Evolutionary conservation across 1,140 invertebrate species (phyloP).

Genomic region (Drosophila malerkotliana): DNA sequence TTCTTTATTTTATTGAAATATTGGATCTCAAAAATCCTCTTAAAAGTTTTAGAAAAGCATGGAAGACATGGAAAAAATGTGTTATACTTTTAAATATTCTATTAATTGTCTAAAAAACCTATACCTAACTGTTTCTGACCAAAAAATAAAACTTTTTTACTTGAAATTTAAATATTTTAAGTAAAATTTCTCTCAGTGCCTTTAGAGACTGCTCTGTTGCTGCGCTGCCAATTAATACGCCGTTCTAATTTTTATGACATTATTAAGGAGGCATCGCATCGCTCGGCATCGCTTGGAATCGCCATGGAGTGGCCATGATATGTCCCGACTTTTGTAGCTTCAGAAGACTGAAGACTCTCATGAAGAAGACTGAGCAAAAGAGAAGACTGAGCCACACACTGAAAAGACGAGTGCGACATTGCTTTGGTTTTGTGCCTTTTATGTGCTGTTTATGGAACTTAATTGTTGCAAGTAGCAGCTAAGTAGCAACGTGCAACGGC

Average conservation of each 20-base stretch:
- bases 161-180: not conserved
- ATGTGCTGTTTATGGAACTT: constrained; percentile 78
- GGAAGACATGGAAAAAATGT: no score
- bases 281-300: constrained; percentile 26
- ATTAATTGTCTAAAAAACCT: no score
- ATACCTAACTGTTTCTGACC: no score
- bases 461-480: constrained; percentile 63
- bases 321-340: constrained; percentile 21
- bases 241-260: constrained; percentile 83
- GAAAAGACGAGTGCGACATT: constrained; percentile 58
- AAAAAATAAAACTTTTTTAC: no score
- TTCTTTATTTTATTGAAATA: no score
- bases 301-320: constrained; percentile 35
- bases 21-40: no score
- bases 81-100: no score
- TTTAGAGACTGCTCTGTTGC: constrained; percentile 25
- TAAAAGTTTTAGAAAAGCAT: no score
- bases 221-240: constrained; percentile 75
- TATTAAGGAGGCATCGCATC: constrained; percentile 74
- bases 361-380: not conserved
- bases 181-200: constrained; percentile 15
- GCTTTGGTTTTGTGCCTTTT: constrained; percentile 59
- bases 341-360: not conserved
- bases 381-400: not conserved
- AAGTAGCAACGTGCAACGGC: constrained; percentile 24